Base-by-base conservation (phyloP, 2,113 vertebrate species). In the Dryoscopus gambensis region DNA sequence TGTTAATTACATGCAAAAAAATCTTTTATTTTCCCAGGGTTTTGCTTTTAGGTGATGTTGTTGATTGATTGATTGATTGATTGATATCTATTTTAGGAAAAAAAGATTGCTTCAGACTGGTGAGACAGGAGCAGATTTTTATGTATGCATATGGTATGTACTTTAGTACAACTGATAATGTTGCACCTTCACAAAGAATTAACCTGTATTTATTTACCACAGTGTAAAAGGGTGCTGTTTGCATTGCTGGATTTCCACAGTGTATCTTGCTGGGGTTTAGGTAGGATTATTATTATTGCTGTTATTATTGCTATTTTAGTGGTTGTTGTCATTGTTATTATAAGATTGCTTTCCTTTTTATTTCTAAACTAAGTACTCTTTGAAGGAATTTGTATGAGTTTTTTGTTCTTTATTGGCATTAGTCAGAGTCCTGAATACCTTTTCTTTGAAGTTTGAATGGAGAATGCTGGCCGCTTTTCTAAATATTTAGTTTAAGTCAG, bases 331-430 rank as follows among this genome's bases (percentile, higher is more conserved):
- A 14, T n/a, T 70, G 5, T 30, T 42, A 57, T 49, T 17, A 39
- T 31, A 49, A 7, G 8, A n/a, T 55, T 64, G 1, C 4, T 62
- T 76, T 71, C 13, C 5, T 37, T 70, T 88, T 71, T 22, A 13
- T 33, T 85, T 71, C 23, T 92, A 44, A 65, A 62, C 1, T 6
- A 35, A 35, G 2, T 42, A n/a, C 9, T 62, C 28, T 49, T 64
- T 9, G 0, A 14, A 20, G 5, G 3, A 68, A 13, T 5, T 2
- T 20, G 8, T 65, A 16, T 0, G 5, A 15, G 4, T 25, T 30
- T 79, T 80, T 52, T 59, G 2, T n/a, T 84, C 15, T 39, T 80
- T 55, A 30, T 35, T 77, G 5, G 11, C 8, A 35, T 44, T 65
- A 44, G 5, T 6, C 68, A 27, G n/a, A 49, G 23, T 35, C 47